Conservation (phyloP, 2,113 vertebrate genomes). For the Aegotheles bennettii region DNA sequence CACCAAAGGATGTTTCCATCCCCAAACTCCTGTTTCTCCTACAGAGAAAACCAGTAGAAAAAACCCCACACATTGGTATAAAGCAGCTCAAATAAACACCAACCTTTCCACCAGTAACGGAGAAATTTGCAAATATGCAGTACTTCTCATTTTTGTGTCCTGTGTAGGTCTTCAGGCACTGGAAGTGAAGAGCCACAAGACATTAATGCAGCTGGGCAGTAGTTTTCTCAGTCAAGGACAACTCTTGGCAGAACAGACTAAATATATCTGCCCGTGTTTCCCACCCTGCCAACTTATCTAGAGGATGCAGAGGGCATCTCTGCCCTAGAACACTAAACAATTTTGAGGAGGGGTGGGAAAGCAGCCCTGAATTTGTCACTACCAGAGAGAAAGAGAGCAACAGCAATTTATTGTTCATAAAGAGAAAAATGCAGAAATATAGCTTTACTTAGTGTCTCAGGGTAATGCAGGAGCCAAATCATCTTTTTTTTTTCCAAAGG, state of each 20-base stretch:
- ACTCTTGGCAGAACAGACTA: neutral
- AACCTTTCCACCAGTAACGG: constrained; percentile 97
- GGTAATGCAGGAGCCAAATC: neutral
- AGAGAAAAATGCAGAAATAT: neutral
- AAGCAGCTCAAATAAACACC: neutral
- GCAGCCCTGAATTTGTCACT: neutral
- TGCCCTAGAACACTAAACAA: neutral
- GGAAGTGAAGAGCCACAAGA: constrained; percentile 4
- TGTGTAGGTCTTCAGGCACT: constrained; percentile 99
- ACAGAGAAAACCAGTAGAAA: neutral
- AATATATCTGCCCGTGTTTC: neutral
- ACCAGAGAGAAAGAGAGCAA: neutral
- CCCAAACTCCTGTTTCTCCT: neutral
- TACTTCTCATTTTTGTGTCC: constrained; percentile 99
- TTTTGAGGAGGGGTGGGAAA: neutral
- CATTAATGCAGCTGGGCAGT: neutral
- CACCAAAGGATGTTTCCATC: neutral
- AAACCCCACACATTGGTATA: accelerated
- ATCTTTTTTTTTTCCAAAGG: neutral
- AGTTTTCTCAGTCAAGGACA: neutral
- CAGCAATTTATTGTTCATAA: neutral
- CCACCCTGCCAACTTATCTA: neutral
- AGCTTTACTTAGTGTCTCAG: neutral
- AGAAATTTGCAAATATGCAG: constrained; percentile 99
- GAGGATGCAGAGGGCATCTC: neutral